Conservation (phyloP, 2,888 invertebrate genomes). For the Dolomedes plantarius region DNA sequence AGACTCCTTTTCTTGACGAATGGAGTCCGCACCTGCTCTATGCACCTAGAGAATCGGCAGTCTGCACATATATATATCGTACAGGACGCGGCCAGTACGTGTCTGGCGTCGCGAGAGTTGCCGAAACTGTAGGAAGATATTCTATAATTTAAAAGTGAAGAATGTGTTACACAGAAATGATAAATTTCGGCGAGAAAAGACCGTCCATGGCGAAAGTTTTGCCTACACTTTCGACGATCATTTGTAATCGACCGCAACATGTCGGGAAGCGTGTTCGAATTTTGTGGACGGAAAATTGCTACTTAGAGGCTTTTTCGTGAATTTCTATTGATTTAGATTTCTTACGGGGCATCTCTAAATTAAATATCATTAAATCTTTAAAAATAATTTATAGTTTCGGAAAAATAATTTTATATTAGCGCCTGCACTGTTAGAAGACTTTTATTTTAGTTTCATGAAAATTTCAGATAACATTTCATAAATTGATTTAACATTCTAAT, state of each 20-base stretch:
- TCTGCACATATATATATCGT: neutral
- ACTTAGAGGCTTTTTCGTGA: too few species aligned
- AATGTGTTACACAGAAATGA: neutral
- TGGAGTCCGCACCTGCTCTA: conserved; percentile 17
- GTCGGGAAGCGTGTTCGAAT: neutral
- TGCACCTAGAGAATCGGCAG: conserved; percentile 4
- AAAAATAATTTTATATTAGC: too few species aligned
- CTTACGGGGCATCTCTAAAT: too few species aligned
- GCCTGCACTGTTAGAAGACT: too few species aligned
- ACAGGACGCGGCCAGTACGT: neutral
- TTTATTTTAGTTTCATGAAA: too few species aligned
- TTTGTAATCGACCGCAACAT: neutral
- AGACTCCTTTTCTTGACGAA: neutral
- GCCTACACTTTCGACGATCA: neutral
- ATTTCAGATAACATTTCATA: too few species aligned
- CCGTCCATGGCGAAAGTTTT: neutral
- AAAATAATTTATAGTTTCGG: too few species aligned
- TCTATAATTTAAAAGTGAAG: conserved; percentile 1
- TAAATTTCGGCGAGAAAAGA: neutral
- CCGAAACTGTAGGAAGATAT: neutral
- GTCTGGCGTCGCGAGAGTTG: neutral
- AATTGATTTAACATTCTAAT: too few species aligned
- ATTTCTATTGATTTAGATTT: too few species aligned
- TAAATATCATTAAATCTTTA: too few species aligned
- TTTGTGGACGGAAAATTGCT: neutral